Conservation (phyloP, 2,888 invertebrate species). For the Brassicogethes aeneus region DNA sequence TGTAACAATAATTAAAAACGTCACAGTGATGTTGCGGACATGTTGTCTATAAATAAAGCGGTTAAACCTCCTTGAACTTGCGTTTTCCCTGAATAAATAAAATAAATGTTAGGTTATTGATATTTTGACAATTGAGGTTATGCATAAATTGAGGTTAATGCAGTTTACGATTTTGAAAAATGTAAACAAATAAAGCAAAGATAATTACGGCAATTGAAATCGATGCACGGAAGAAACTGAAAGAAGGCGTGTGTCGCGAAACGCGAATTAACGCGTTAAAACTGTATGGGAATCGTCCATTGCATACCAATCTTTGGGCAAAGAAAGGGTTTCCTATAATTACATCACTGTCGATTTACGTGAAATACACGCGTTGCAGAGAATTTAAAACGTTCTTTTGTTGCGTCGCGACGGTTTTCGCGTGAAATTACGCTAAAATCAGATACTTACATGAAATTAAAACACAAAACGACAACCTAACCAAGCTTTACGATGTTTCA, state of each 20-base stretch:
- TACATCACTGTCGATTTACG: slow-evolving; percentile 1
- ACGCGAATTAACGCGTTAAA: no score
- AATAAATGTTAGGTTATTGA: slow-evolving; percentile 29
- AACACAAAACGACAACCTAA: slow-evolving; percentile 37
- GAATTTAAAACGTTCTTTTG: no score
- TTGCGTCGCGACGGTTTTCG: no score
- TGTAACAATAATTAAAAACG: no score
- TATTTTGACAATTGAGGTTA: slow-evolving; percentile 43
- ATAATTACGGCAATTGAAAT: no score
- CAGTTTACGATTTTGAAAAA: slow-evolving; percentile 36
- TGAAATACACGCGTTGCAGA: no score
- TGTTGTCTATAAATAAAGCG: not conserved
- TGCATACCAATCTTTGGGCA: slow-evolving; percentile 23
- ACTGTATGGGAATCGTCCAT: slow-evolving; percentile 27
- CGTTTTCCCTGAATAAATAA: no score
- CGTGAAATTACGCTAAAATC: not conserved
- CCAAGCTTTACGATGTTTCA: slow-evolving; percentile 36
- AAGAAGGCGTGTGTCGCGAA: no score
- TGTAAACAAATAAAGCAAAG: slow-evolving; percentile 40
- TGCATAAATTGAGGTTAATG: slow-evolving; percentile 40
- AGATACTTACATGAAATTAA: slow-evolving; percentile 31
- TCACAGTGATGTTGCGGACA: not conserved
- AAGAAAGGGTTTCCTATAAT: slow-evolving; percentile 9
- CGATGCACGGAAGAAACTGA: no score
- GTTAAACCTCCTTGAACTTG: no score